Evolutionary conservation across 2,113 vertebrate genomes (phyloP).

Genomic region (Camelus dromedarius): DNA sequence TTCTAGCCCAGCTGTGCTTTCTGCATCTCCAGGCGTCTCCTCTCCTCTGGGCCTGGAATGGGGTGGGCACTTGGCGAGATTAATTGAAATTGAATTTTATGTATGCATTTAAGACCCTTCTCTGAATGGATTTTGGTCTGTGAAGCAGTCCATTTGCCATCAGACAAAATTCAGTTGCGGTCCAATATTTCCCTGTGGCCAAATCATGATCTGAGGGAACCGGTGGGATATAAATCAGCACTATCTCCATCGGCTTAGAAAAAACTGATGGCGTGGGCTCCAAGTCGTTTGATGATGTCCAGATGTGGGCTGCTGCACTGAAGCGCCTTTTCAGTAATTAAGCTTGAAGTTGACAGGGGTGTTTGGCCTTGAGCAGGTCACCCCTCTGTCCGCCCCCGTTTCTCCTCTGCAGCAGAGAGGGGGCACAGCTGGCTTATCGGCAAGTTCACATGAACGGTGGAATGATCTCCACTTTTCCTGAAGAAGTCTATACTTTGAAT

Average conservation of each 20-base stretch:
- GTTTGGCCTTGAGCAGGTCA: background rate
- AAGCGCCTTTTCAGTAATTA: background rate
- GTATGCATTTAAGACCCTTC: background rate
- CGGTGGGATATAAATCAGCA: conserved; percentile 10
- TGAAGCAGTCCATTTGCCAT: background rate
- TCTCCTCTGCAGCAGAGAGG: background rate
- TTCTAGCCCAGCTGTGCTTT: background rate
- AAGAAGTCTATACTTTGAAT: background rate
- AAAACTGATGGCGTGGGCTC: background rate
- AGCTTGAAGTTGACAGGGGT: background rate
- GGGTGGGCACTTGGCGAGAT: background rate
- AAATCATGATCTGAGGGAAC: background rate
- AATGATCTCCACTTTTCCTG: background rate
- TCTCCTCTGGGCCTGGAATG: background rate
- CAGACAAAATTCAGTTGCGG: conserved; percentile 11
- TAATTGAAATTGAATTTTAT: background rate
- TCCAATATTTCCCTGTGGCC: background rate
- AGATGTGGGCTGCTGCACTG: conserved; percentile 36
- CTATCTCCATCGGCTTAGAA: background rate
- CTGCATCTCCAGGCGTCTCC: background rate
- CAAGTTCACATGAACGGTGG: background rate
- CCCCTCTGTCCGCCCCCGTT: background rate
- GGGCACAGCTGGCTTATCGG: background rate
- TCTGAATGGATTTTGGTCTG: background rate
- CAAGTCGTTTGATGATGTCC: conserved; percentile 40